Evolutionary conservation across 1,140 invertebrate species (phyloP).

Genomic region (Muscidifurax raptorellus): DNA sequence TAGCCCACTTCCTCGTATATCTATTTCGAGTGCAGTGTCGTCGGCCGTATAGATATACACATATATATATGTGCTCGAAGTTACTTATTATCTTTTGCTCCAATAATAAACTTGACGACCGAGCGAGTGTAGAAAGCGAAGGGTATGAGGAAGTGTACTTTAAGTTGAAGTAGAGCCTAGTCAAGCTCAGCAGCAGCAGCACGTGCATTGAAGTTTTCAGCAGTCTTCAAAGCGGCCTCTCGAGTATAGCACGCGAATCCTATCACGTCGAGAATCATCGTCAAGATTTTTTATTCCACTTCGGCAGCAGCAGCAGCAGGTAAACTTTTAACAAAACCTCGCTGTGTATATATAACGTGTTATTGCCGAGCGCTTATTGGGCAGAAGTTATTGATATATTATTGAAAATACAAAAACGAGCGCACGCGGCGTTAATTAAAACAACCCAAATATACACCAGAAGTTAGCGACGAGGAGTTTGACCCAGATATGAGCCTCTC

Average conservation of each 20-base stretch:
- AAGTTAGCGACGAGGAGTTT: background rate
- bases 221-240: background rate
- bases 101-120: background rate
- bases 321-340: background rate
- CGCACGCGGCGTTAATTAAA: background rate
- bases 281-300: background rate
- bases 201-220: background rate
- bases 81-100: background rate
- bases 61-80: no score
- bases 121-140: background rate
- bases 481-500: background rate
- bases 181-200: background rate
- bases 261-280: background rate
- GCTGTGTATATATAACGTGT: no score
- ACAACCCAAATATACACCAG: background rate
- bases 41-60: background rate
- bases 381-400: no score
- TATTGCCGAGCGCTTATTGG: no score
- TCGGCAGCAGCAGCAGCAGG: no score
- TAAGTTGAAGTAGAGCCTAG: background rate
- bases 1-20: background rate
- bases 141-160: background rate
- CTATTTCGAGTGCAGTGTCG: background rate
- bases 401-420: background rate
- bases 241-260: background rate